phyloP scores from a whole-genome alignment of 2,797 vertebrate genomes.

The Brotula barbata region DNA sequence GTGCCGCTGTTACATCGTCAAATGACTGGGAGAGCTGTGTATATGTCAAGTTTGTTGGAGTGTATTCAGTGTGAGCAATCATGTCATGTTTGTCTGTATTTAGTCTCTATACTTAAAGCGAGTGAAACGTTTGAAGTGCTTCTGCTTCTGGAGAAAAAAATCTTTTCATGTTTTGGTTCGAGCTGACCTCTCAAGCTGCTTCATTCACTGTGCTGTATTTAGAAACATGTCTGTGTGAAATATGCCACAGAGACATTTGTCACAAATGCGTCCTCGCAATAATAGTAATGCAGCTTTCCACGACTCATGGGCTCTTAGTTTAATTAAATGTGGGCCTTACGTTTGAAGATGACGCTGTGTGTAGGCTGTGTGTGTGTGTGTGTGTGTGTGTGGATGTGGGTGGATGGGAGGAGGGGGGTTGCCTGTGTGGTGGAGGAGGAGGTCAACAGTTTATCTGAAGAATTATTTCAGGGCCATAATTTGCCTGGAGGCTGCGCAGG shows the following conservation, averaged over 20 bases:
- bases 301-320: slow-evolving; percentile 82
- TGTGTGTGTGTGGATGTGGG: neutral
- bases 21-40: neutral
- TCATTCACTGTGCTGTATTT: slow-evolving; percentile 18
- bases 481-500: slow-evolving; percentile 17
- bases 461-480: neutral
- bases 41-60: neutral
- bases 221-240: slow-evolving; percentile 34
- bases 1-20: neutral
- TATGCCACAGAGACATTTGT: slow-evolving; percentile 63
- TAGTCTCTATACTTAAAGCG: neutral
- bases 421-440: slow-evolving; percentile 28
- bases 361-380: neutral
- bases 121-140: no score
- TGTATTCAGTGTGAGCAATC: neutral
- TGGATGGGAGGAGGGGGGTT: neutral
- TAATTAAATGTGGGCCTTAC: slow-evolving; percentile 80
- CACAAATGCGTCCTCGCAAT: slow-evolving; percentile 69
- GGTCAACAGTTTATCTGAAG: slow-evolving; percentile 56
- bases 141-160: no score
- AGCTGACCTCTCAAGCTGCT: slow-evolving; percentile 16
- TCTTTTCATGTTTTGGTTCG: slow-evolving; percentile 8
- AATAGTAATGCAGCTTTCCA: slow-evolving; percentile 73
- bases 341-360: slow-evolving; percentile 67
- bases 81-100: neutral